These are phyloP conservation scores for Pentalonia nigronervosa DNA, from an alignment of 1,140 invertebrate species.

Conservation along the genomic window DNA sequence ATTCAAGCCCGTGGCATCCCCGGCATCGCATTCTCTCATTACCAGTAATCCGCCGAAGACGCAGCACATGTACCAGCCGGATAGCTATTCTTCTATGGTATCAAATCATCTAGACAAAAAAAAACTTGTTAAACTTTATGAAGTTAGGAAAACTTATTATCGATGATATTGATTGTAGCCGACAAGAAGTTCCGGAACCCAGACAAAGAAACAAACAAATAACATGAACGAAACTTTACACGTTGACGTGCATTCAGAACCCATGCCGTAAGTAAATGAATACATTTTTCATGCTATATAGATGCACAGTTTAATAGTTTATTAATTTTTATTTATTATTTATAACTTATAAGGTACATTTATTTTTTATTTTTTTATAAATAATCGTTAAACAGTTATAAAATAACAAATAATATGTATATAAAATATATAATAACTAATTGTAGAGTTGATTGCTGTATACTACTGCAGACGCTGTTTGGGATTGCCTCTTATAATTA, in stretches of 20 bases:
- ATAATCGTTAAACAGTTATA: not conserved
- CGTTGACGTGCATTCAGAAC: conserved; percentile 84
- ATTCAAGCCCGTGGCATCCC: conserved; percentile 75
- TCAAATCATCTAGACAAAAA: conserved; percentile 59
- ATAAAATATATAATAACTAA: not conserved
- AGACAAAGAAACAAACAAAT: conserved; percentile 57
- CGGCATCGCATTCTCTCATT: conserved; percentile 75
- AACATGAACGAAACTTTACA: conserved; percentile 74
- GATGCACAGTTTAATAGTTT: not conserved
- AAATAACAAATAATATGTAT: not conserved
- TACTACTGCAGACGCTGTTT: not conserved
- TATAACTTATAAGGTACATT: not conserved
- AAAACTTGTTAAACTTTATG: conserved; percentile 15
- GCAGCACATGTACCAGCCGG: conserved; percentile 70
- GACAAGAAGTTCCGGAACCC: conserved; percentile 61
- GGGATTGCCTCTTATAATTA: not conserved
- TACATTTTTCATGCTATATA: not conserved
- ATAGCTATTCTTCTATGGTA: conserved; percentile 68
- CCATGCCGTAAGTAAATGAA: conserved; percentile 76
- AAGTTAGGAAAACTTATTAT: conserved; percentile 36
- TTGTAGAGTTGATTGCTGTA: not conserved
- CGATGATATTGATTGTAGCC: conserved; percentile 63
- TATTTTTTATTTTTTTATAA: not conserved
- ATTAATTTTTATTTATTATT: not conserved
- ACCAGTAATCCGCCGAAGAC: conserved; percentile 71